Evolutionary conservation across 2,888 invertebrate genomes (phyloP), one percentile per base, ranked within the genome.

Genomic region (Plemyria rubiginata): DNA sequence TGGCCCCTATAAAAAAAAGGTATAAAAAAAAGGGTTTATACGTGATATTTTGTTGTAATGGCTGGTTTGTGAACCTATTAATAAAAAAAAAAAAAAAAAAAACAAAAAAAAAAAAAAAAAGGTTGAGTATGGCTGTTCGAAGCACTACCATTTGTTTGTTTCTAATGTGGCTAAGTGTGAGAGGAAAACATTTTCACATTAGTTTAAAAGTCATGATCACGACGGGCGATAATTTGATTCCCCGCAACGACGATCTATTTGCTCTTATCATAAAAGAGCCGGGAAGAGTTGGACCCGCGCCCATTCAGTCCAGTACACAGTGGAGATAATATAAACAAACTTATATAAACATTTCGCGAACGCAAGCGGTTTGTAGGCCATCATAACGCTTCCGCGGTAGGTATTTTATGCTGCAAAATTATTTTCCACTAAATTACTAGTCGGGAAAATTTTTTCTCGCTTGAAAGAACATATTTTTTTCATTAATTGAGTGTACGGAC

Each of bases 231-330:
- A 11, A 11, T 38, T 11, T 38, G 1, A 8, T 9, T 11, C 5
- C 32, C 32, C 36, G 36, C 36, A 38, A 38, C 8, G 36, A 11
- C 9, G 36, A 36, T 50, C 36, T 28, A 9, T 13, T 54, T 38
- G 38, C 9, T 45, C 16, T 16, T 49, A 38, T 49, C n/a, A 48
- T 41, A 45, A 29, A 41, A 45, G 38, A 53, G 54, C 57, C 54
- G 46, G 59, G 46, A 22, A n/a, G 49, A 57, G 15, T 78, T 80
- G 80, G 80, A 74, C 58, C 53, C 62, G 67, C 70, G 79, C 80
- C 60, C 79, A 63, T 55, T 51, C 73, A 69, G 54, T 60, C 62
- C 62, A 57, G 67, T 45, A 16, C 45, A 8, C 9, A 16, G 11
- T 38, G 36, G 16, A 43, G 13, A 13, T 50, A 36, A 48, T 60